Base-by-base conservation (phyloP, 2,797 vertebrate species). In the Simalia tracyae region DNA sequence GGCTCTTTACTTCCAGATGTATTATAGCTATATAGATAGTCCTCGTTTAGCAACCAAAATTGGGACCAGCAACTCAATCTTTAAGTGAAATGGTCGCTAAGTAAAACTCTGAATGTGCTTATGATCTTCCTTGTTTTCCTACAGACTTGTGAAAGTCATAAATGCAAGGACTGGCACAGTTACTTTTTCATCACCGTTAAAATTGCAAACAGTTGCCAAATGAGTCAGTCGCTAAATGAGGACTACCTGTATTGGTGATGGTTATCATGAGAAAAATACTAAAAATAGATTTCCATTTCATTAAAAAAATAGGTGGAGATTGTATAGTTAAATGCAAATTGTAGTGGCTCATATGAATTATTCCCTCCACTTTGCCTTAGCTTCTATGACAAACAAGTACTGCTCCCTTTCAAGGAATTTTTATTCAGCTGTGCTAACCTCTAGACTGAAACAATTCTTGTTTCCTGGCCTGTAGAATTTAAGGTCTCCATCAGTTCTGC, bases 361-460 rank as follows among this genome's bases (percentile, higher is more conserved):
- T 31, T 93, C n/a, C 92, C 96, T 91, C 91, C 24, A 60, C 90
- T 93, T 90, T 94, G 88, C 12, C 31, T 93, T 84, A 84, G 11
- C 36, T 94, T 91, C 89, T 95, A 92, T 93, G 93, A 94, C 93
- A 95, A n/a, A 87, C 26, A 90, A 22, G 84, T 94, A 94, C 94
- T 81, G 24, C 90, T 95, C 94, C 91, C 92, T 91, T 87, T 93
- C 95, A 96, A 94, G 93, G 94, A 91, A 93, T 54, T 93, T 92
- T 95, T 94, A 91, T 57, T 93, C 90, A 93, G 90, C 81, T 0
- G 94, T 93, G 96, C 98, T 99, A 98, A 99, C 99, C 99, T 99
- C 99, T 97, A 98, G 97, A 98, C 97, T 98, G 98, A 99, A 98
- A 98, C 98, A 98, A 98, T 98, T 97, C 97, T 97, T 97, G 96